phyloP scores from a whole-genome alignment of 1,140 invertebrate genomes.

The Drosophila sucinea region DNA sequence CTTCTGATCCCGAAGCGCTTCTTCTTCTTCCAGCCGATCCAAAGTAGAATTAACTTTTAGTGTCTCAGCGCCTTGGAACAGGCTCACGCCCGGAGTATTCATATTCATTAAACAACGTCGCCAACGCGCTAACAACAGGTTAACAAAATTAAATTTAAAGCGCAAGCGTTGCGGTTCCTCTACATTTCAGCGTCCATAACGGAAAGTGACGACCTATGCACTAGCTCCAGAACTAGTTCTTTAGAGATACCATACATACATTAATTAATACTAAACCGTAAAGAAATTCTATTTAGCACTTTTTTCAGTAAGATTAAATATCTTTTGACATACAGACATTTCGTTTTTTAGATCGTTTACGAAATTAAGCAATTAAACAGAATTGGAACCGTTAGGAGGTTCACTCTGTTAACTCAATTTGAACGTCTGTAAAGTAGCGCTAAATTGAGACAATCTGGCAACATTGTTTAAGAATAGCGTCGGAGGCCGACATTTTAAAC shows the following conservation, averaged over 20 bases:
- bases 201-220: background rate
- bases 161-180: slow-evolving; percentile 39
- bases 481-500: background rate
- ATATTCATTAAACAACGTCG: slow-evolving; percentile 24
- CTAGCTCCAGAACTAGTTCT: background rate
- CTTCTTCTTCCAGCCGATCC: slow-evolving; percentile 85
- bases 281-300: no score
- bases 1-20: slow-evolving; percentile 85
- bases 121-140: background rate
- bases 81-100: slow-evolving; percentile 85
- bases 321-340: no score
- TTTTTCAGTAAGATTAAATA: no score
- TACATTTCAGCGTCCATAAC: background rate
- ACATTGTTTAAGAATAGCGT: background rate
- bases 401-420: background rate
- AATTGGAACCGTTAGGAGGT: background rate
- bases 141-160: slow-evolving; percentile 44
- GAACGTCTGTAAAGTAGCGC: no score
- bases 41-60: slow-evolving; percentile 85
- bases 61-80: slow-evolving; percentile 85
- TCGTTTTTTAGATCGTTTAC: no score
- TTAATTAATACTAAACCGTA: no score
- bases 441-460: background rate
- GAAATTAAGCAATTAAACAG: background rate
- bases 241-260: background rate